These are phyloP conservation scores for Drosophila mauritiana DNA, from an alignment of 1,140 invertebrate genomes.

Conservation along the genomic window DNA sequence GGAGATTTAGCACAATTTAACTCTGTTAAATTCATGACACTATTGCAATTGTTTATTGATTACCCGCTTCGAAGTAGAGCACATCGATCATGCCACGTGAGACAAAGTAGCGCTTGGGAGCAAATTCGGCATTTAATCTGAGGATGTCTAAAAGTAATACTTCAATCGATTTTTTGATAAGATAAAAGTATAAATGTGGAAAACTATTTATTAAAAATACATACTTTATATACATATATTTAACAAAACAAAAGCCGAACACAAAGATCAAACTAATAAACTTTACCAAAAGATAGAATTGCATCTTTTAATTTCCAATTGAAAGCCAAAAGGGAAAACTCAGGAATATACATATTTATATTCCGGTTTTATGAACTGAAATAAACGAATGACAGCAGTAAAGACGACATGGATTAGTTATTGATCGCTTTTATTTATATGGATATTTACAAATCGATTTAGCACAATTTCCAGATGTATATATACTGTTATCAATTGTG, in stretches of 20 bases:
- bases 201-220: slow-evolving; percentile 49
- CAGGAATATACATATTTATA: neutral
- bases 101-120: slow-evolving; percentile 13
- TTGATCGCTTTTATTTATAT: slow-evolving; percentile 55
- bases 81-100: slow-evolving; percentile 9
- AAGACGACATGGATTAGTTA: slow-evolving; percentile 25
- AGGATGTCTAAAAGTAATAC: slow-evolving; percentile 26
- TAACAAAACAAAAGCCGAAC: slow-evolving; percentile 35
- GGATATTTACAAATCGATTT: slow-evolving; percentile 64
- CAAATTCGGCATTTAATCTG: slow-evolving; percentile 26
- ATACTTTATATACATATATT: slow-evolving; percentile 50
- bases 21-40: slow-evolving; percentile 12
- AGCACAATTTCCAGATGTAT: slow-evolving; percentile 49
- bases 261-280: slow-evolving; percentile 45
- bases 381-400: neutral
- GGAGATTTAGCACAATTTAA: slow-evolving; percentile 44
- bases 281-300: slow-evolving; percentile 24
- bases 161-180: slow-evolving; percentile 31
- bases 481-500: slow-evolving; percentile 27
- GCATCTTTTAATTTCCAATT: neutral
- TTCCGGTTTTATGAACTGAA: neutral
- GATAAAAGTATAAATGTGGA: slow-evolving; percentile 37
- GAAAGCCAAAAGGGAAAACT: neutral
- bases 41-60: slow-evolving; percentile 19
- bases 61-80: slow-evolving; percentile 22